Evolutionary conservation across 2,113 vertebrate genomes (phyloP).

Genomic region (Myocastor coypus): DNA sequence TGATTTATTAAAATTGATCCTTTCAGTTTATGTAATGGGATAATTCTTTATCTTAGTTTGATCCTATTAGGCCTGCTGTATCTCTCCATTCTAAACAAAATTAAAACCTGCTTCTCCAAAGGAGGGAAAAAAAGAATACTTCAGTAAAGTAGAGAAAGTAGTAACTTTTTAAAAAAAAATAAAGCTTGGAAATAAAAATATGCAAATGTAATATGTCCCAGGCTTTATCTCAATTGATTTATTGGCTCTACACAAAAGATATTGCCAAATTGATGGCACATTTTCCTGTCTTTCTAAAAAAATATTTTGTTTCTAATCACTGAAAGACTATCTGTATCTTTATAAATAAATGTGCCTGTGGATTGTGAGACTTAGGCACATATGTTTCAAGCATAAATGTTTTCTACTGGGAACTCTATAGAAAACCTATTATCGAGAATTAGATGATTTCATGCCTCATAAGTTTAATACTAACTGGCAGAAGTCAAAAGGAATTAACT

Average conservation of each 20-base stretch:
- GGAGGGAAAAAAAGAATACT: conserved; percentile 30
- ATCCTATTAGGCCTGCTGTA: conserved; percentile 65
- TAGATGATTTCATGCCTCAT: conserved; percentile 81
- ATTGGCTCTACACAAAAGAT: conserved; percentile 60
- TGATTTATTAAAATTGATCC: conserved; percentile 67
- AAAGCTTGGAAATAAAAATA: conserved; percentile 66
- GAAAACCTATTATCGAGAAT: conserved; percentile 74
- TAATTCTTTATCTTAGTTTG: conserved; percentile 80
- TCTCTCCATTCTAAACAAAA: conserved; percentile 73
- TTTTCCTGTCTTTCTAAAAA: conserved; percentile 59
- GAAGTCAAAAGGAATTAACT: conserved; percentile 82
- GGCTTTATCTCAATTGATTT: conserved; percentile 24
- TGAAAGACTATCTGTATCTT: conserved; percentile 42
- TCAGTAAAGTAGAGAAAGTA: conserved; percentile 63
- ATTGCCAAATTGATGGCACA: conserved; percentile 63
- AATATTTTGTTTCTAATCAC: conserved; percentile 39
- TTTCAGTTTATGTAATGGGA: conserved; percentile 75
- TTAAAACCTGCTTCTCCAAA: conserved; percentile 71
- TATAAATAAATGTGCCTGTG: conserved; percentile 60
- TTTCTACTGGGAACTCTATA: conserved; percentile 69
- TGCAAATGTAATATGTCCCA: conserved; percentile 66
- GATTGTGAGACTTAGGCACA: conserved; percentile 64
- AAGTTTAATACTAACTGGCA: conserved; percentile 80
- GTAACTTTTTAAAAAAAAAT: background rate
- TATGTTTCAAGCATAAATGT: conserved; percentile 69